Percentiles rank a stretch among this genome's conserved stretches.
phyloP scores from a whole-genome alignment of 2,888 invertebrate genomes.

The Elgonia sp. region DNA sequence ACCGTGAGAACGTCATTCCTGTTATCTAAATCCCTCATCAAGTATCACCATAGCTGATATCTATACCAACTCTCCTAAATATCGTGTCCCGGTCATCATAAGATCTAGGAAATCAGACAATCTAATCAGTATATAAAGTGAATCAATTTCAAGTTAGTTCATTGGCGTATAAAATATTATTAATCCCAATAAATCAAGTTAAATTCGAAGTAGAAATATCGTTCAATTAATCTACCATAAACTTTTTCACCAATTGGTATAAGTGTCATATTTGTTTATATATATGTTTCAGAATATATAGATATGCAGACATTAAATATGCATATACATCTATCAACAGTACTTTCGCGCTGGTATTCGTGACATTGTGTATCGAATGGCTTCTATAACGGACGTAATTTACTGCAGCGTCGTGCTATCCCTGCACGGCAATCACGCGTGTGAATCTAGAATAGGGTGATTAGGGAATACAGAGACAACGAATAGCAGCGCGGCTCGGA shows the following conservation, averaged over 20 bases:
- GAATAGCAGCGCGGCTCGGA: conserved; percentile 51
- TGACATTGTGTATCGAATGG: conserved; percentile 67
- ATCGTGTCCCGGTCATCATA: conserved; percentile 16
- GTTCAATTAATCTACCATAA: conserved; percentile 9
- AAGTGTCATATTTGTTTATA: conserved; percentile 11
- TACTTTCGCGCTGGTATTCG: conserved; percentile 47
- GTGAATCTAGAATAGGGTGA: conserved; percentile 69
- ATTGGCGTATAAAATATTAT: not conserved
- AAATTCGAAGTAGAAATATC: conserved; percentile 12
- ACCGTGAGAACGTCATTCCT: not conserved
- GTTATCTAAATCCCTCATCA: conserved; percentile 30
- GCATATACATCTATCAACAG: conserved; percentile 32
- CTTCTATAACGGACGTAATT: conserved; percentile 73
- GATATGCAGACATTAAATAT: conserved; percentile 33
- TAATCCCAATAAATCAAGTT: not conserved
- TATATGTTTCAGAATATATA: conserved; percentile 4
- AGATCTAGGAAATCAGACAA: conserved; percentile 26
- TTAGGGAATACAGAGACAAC: conserved; percentile 64
- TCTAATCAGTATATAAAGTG: conserved; percentile 25
- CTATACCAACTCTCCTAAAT: conserved; percentile 13
- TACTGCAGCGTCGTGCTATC: conserved; percentile 66
- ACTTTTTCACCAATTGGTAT: not conserved
- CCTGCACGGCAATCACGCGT: conserved; percentile 65
- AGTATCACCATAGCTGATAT: not conserved
- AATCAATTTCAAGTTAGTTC: conserved; percentile 22